Percentiles rank a stretch among this genome's conserved stretches.
Conservation (phyloP, 2,888 invertebrate genomes). For the Onchidella celtica region DNA sequence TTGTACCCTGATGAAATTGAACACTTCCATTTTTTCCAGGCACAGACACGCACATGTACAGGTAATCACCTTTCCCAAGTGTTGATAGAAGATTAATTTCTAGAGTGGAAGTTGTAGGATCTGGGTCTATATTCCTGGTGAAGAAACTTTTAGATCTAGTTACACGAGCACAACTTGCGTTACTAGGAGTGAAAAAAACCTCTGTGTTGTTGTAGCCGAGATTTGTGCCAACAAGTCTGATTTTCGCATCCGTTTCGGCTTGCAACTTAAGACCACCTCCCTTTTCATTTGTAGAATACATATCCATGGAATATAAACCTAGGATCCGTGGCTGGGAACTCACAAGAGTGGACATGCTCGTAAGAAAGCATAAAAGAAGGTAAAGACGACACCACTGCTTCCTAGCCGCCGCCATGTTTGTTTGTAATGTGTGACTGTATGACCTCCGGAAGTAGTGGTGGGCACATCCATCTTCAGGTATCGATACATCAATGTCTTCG, state of each 20-base stretch:
- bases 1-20: constrained; percentile 67
- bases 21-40: constrained; percentile 31
- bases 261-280: constrained; percentile 57
- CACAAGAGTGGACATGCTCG: neutral
- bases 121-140: neutral
- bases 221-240: constrained; percentile 64
- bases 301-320: constrained; percentile 25
- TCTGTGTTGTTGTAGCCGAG: constrained; percentile 56
- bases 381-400: constrained; percentile 14
- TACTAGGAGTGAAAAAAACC: constrained; percentile 64
- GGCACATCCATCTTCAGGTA: neutral
- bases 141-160: neutral
- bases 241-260: constrained; percentile 49
- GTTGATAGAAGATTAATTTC: constrained; percentile 33
- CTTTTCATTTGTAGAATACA: constrained; percentile 49
- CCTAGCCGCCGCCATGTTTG: constrained; percentile 53
- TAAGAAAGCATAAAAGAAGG: constrained; percentile 8
- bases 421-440: constrained; percentile 22
- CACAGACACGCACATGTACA: constrained; percentile 28
- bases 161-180: constrained; percentile 11
- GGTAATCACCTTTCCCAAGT: neutral
- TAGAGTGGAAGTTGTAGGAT: constrained; percentile 7
- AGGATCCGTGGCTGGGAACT: neutral
- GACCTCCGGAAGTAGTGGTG: constrained; percentile 26
- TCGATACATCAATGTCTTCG: no score